These are phyloP conservation scores for Strigamia maritima DNA, from an alignment of 2,888 invertebrate species.

Conservation along the genomic window DNA sequence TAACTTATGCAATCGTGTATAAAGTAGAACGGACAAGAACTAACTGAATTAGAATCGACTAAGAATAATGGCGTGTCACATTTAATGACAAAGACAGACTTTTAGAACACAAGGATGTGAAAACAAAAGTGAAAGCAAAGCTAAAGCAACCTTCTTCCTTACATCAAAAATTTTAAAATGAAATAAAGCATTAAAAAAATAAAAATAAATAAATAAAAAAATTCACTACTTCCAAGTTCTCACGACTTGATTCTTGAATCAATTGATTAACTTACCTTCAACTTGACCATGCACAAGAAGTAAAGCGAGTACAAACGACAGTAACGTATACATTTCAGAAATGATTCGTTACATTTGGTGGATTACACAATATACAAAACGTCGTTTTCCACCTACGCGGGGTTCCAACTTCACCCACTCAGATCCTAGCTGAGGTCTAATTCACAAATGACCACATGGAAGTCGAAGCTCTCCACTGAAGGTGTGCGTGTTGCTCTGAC, in stretches of 20 bases:
- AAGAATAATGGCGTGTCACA: constrained; percentile 16
- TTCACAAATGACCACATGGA: constrained; percentile 15
- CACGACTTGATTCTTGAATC: too few relatives aligned
- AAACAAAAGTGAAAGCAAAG: not conserved
- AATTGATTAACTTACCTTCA: constrained; percentile 17
- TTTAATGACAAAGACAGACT: constrained; percentile 2
- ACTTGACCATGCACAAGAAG: not conserved
- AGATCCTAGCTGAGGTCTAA: not conserved
- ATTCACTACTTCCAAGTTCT: not conserved
- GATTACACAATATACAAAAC: not conserved
- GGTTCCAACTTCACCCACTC: not conserved
- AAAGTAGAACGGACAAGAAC: constrained; percentile 21
- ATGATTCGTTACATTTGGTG: not conserved
- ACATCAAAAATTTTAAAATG: not conserved
- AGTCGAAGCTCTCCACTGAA: not conserved
- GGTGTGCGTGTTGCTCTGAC: constrained; percentile 14
- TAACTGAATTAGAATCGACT: constrained; percentile 14
- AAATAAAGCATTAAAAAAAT: not conserved
- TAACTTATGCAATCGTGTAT: constrained; percentile 1
- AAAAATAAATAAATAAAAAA: not conserved
- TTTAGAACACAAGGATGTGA: not conserved
- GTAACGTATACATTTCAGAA: not conserved
- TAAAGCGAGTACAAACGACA: not conserved
- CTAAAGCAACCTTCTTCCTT: not conserved
- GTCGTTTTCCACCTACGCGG: not conserved